A percentile compares a stretch with the other conserved stretches of the same genome.
Conservation (phyloP, 2,113 vertebrate genomes). For the Pseudorhombus dupliciocellatus region DNA sequence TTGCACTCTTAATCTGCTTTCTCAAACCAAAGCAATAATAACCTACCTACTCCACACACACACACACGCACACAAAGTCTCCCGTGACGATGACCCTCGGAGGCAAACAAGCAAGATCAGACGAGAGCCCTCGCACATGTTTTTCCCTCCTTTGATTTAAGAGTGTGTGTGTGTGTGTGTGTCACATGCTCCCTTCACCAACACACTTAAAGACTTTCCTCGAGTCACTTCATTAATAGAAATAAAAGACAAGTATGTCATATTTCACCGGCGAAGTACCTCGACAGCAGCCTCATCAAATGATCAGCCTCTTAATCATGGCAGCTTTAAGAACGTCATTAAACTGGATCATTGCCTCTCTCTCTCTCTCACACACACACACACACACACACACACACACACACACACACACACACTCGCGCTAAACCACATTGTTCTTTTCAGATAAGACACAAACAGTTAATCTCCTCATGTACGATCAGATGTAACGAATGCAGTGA, state of each 20-base stretch:
- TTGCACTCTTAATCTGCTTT: slow-evolving; percentile 59
- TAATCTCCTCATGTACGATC: neutral
- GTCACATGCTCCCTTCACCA: neutral
- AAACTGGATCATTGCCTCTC: slow-evolving; percentile 35
- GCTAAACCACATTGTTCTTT: slow-evolving; percentile 4
- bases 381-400: slow-evolving; percentile 15
- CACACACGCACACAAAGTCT: slow-evolving; percentile 6
- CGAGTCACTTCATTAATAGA: slow-evolving; percentile 41
- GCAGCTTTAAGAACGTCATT: slow-evolving; percentile 37
- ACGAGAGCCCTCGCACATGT: slow-evolving; percentile 23
- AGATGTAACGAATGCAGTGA: neutral
- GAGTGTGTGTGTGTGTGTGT: neutral
- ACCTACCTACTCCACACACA: slow-evolving; percentile 34
- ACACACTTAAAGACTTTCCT: slow-evolving; percentile 5
- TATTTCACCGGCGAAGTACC: slow-evolving; percentile 25
- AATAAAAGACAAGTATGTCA: slow-evolving; percentile 25
- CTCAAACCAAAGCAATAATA: slow-evolving; percentile 45
- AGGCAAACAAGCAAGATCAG: slow-evolving; percentile 57
- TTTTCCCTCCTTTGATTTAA: slow-evolving; percentile 17
- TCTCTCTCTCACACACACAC: slow-evolving; percentile 5
- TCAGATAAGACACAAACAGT: neutral
- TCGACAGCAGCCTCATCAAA: slow-evolving; percentile 38
- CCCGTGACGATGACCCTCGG: slow-evolving; percentile 36
- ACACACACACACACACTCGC: slow-evolving; percentile 5
- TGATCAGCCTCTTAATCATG: slow-evolving; percentile 49